These are phyloP conservation scores for Bombus fervidus DNA, from an alignment of 1,140 invertebrate genomes.

Conservation along the genomic window DNA sequence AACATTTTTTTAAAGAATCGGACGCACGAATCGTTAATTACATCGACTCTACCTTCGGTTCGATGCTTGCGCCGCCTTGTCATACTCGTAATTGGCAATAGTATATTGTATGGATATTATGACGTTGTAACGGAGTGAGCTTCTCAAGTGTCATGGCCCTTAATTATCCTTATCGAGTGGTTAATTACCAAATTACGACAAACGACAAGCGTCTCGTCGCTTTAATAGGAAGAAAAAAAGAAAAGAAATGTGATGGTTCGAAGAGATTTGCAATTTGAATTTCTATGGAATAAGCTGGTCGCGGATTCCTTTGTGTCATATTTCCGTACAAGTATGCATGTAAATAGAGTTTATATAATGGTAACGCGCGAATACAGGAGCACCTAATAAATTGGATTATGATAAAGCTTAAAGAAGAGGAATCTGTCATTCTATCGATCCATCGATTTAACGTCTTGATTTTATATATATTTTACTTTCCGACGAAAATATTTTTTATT, in stretches of 20 bases:
- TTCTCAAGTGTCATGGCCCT: neutral
- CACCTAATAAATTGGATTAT: slow-evolving; percentile 39
- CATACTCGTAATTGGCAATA: slow-evolving; percentile 17
- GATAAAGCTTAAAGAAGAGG: neutral
- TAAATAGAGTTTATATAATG: slow-evolving; percentile 38
- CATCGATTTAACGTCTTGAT: neutral
- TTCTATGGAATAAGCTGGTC: neutral
- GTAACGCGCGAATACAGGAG: slow-evolving; percentile 15
- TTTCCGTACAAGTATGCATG: slow-evolving; percentile 22
- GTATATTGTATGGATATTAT: neutral
- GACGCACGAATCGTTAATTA: neutral
- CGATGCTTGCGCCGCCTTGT: neutral
- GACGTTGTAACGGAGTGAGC: neutral
- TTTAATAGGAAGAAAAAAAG: too few relatives aligned
- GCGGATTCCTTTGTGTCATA: slow-evolving; percentile 24
- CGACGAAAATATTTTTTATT: too few relatives aligned
- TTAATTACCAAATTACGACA: neutral
- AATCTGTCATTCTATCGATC: neutral
- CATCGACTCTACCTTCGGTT: neutral
- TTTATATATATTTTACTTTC: neutral
- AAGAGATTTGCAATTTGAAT: slow-evolving; percentile 1
- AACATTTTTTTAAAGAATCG: neutral
- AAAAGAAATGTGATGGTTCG: neutral
- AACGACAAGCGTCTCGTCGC: neutral
- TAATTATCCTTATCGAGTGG: neutral